Evolutionary conservation across 1,140 invertebrate genomes (phyloP), one percentile per base, ranked within the genome.

Genomic region (Zophobas atratus): DNA sequence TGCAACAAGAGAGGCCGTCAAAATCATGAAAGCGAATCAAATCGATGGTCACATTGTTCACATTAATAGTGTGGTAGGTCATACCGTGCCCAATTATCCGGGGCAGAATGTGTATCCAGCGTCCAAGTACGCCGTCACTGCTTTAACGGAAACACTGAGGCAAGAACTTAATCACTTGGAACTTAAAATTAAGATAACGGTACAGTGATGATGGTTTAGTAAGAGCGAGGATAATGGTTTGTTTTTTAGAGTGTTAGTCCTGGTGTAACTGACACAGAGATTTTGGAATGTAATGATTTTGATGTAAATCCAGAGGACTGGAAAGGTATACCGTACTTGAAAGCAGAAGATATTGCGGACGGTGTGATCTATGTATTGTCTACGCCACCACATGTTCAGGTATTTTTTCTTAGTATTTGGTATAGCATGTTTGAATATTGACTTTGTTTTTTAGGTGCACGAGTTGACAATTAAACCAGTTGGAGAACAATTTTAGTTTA

Each of bases 61-160:
- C 57, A 86, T 91, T 41, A 90, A 88, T 83, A 90, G 90, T 79
- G 75, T 90, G 51, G 84, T 85, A 0, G 90, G 90, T 0, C 90
- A 91, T 78, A 85, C 81, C 5, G 77, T 86, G 1, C 72, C 79
- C 6, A 48, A 79, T 6, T 48, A 77, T 4, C 67, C 81, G 3
- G 73, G 71, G 4, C 79, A 87, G 0, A 89, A 90, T 79, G 88
- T 91, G 72, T 92, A 92, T 84, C 84, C 87, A 41, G 90, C 90
- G 1, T 90, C 89, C 6, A 92, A 92, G 82, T 88, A 87, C 82
- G 91, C 90, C 5, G 87, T 92, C 0, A 88, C 85, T 8, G 89
- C 90, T 33, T 85, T 92, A 56, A 88, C 88, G 2, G 90, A 92
- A 82, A 90, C 89, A 38, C 84, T 92, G 43, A 85, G 91, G 6